Evolutionary conservation across 2,797 vertebrate genomes (phyloP), one percentile per base, ranked within the genome.

Genomic region (Selene dorsalis): DNA sequence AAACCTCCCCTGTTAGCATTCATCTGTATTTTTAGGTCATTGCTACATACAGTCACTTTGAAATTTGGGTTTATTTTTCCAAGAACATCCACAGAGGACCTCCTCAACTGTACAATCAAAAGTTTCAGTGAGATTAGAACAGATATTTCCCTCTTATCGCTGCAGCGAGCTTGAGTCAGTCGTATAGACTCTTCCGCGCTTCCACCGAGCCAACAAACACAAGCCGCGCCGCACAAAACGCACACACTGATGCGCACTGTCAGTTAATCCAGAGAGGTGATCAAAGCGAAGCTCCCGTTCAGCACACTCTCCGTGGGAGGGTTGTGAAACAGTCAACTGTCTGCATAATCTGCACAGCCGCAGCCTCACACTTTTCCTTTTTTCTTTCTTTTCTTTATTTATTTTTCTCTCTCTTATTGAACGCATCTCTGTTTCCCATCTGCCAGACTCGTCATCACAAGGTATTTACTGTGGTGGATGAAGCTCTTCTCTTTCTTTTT

Each of bases 261-360:
- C 79, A 89, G 80, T 83, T 91, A 74, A 87, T 88, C 78, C 84
- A 74, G 69, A 79, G 89, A 88, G 76, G 82, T 88, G 89, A 93
- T 93, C 90, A 92, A 92, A 93, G 91, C 53, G 9, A 43, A 74
- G 87, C 85, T 89, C 75, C 79, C 30, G 67, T 80, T 89, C 88
- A 84, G 84, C 82, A 45, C 85, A 77, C 85, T 92, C 91, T 91
- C 91, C 13, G 84, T 90, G 91, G 92, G 91, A 92, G 91, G 83
- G 63, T 88, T 79, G 81, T 77, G 80, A 90, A 90, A 87, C 85
- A 92, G 89, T 92, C 92, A 91, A 84, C 82, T 80, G 88, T 89
- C 87, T 90, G 89, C 77, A 85, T 82, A 82, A 82, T 83, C 72
- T 75, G 64, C 75, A 80, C 74, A 73, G 75, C 77, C 13, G 38